Evolutionary conservation across 2,888 invertebrate species (phyloP).

Genomic region (Gastrophysa polygoni): DNA sequence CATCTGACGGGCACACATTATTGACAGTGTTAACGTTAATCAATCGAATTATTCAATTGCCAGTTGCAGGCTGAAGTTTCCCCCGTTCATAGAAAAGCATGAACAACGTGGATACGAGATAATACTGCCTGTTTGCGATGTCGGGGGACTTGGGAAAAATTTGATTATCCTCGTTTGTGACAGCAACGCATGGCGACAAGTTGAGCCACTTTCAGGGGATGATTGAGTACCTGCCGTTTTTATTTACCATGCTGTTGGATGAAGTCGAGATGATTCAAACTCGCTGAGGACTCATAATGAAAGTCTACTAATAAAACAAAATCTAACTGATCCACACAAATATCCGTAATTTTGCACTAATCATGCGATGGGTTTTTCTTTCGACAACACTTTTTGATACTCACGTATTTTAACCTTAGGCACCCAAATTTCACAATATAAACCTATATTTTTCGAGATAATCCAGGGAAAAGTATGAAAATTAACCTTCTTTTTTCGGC

Average conservation of each 20-base stretch:
- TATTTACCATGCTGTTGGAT: not conserved
- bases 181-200: not conserved
- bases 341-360: too few relatives aligned
- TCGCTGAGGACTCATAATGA: too few relatives aligned
- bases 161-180: not conserved
- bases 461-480: too few relatives aligned
- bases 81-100: conserved; percentile 7
- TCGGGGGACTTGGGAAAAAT: not conserved
- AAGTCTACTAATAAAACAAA: too few relatives aligned
- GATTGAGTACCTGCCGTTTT: not conserved
- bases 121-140: conserved; percentile 1
- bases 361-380: too few relatives aligned
- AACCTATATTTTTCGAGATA: too few relatives aligned
- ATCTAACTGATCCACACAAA: too few relatives aligned
- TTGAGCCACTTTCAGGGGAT: not conserved
- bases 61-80: conserved; percentile 6
- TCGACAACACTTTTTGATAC: too few relatives aligned
- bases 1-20: conserved; percentile 9
- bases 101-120: not conserved
- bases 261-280: not conserved
- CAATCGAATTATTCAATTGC: conserved; percentile 18
- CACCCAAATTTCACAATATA: too few relatives aligned
- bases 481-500: too few relatives aligned
- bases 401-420: too few relatives aligned
- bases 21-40: conserved; percentile 13